These are phyloP conservation scores for Drosophila kepulauana DNA, from an alignment of 1,140 invertebrate genomes.

Conservation along the genomic window DNA sequence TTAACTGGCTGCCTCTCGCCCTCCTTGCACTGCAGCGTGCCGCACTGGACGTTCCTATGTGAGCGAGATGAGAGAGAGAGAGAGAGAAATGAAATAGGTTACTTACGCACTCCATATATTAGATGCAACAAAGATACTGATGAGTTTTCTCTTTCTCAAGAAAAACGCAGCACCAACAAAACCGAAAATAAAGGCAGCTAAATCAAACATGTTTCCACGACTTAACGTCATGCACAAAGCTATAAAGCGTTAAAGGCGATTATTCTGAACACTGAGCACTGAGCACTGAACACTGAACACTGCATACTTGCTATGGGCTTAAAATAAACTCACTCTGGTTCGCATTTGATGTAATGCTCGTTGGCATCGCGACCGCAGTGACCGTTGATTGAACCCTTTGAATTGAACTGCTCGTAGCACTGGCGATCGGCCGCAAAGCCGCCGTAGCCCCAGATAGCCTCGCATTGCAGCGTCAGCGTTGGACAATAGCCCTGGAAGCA, in stretches of 20 bases:
- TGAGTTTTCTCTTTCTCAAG: no score
- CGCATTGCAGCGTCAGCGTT: constrained; percentile 94
- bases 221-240: no score
- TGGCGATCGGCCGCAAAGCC: constrained; percentile 91
- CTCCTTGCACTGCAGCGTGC: constrained; percentile 95
- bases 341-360: constrained; percentile 94
- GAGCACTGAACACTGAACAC: no score
- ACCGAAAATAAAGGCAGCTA: no score
- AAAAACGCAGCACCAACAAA: no score
- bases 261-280: no score
- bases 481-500: constrained; percentile 97
- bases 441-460: constrained; percentile 95
- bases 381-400: constrained; percentile 96
- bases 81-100: no score
- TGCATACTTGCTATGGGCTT: background rate
- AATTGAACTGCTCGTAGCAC: constrained; percentile 97
- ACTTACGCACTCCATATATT: background rate
- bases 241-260: no score
- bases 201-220: no score
- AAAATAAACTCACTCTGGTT: constrained; percentile 89
- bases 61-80: background rate
- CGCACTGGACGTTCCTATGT: constrained; percentile 93
- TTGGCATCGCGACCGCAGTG: constrained; percentile 94
- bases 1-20: constrained; percentile 92
- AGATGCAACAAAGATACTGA: background rate